Evolutionary conservation across 37 sponge, comb jelly and placozoan species (phyloP).

Genomic region (Diacarnus erythraeanus): DNA sequence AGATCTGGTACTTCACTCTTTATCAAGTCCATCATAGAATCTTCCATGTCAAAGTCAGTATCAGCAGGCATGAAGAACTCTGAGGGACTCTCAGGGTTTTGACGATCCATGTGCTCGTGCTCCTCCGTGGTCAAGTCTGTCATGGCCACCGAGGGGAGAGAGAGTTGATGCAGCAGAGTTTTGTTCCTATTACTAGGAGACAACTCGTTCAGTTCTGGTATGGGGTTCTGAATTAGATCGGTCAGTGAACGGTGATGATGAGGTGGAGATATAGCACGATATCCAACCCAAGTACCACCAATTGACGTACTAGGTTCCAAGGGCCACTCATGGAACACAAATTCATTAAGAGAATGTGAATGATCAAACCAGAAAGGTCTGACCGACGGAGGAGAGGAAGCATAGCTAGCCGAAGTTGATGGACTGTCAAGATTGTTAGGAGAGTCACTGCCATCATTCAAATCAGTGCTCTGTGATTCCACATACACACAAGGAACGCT

Average conservation of each 20-base stretch:
- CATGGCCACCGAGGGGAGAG: conserved; percentile 71
- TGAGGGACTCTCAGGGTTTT: conserved; percentile 2
- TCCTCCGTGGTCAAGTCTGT: conserved; percentile 56
- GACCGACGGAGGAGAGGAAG: conserved; percentile 73
- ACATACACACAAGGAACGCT: conserved; percentile 86
- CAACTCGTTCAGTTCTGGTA: conserved; percentile 10
- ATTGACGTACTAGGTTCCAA: background rate
- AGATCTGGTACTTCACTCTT: conserved; percentile 29
- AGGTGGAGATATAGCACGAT: conserved; percentile 39
- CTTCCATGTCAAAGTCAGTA: conserved; percentile 57
- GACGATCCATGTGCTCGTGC: background rate
- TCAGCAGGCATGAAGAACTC: conserved; percentile 18
- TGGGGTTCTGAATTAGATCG: conserved; percentile 46
- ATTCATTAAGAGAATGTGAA: conserved; percentile 31
- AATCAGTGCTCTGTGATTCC: conserved; percentile 36
- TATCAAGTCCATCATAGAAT: conserved; percentile 54
- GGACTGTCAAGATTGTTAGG: conserved; percentile 61
- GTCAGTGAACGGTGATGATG: conserved; percentile 75
- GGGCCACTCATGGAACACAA: conserved; percentile 74
- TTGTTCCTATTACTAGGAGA: conserved; percentile 7
- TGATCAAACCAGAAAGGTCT: conserved; percentile 64
- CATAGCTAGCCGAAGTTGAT: conserved; percentile 74
- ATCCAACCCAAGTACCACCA: background rate
- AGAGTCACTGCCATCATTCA: conserved; percentile 24
- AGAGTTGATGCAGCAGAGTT: conserved; percentile 54